Evolutionary conservation across 1,140 invertebrate species (phyloP).

Genomic region (Macrostomum lignano): DNA sequence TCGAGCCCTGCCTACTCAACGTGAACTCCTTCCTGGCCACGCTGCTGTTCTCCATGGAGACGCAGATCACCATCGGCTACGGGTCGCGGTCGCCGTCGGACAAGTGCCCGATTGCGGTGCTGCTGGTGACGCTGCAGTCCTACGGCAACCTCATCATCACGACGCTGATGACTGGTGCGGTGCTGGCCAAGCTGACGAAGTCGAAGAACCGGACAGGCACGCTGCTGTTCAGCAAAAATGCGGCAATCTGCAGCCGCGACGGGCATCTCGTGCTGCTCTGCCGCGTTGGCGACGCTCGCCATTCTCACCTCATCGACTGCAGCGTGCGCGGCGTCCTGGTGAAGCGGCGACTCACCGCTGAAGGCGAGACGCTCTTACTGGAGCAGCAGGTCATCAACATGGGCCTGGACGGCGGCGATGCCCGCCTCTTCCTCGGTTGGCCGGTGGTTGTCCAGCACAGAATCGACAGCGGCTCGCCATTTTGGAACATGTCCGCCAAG

Average conservation of each 20-base stretch:
- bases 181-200: slow-evolving; percentile 17
- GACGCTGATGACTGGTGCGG: slow-evolving; percentile 10
- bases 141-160: slow-evolving; percentile 17
- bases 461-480: slow-evolving; percentile 52
- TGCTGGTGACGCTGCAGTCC: slow-evolving; percentile 16
- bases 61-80: slow-evolving; percentile 31
- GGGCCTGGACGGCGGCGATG: slow-evolving; percentile 50
- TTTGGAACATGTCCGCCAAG: slow-evolving; percentile 55
- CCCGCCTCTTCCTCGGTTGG: slow-evolving; percentile 60
- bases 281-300: slow-evolving; percentile 78
- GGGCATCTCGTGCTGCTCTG: slow-evolving; percentile 71
- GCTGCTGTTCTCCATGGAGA: slow-evolving; percentile 30
- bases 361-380: slow-evolving; percentile 29
- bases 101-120: slow-evolving; percentile 14
- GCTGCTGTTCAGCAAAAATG: slow-evolving; percentile 18
- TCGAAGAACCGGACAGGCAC: slow-evolving; percentile 19
- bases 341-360: slow-evolving; percentile 44
- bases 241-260: slow-evolving; percentile 32
- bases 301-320: slow-evolving; percentile 75
- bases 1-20: slow-evolving; percentile 27
- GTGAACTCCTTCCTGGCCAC: slow-evolving; percentile 17
- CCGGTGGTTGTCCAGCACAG: slow-evolving; percentile 50
- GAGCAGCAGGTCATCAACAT: slow-evolving; percentile 28
- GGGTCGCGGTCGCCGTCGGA: slow-evolving; percentile 39
- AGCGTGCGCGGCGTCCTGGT: slow-evolving; percentile 65